Percentiles rank a stretch among this genome's conserved stretches.
These are phyloP conservation scores for Chydorus sphaericus DNA, from an alignment of 2,888 invertebrate genomes.

Conservation along the genomic window DNA sequence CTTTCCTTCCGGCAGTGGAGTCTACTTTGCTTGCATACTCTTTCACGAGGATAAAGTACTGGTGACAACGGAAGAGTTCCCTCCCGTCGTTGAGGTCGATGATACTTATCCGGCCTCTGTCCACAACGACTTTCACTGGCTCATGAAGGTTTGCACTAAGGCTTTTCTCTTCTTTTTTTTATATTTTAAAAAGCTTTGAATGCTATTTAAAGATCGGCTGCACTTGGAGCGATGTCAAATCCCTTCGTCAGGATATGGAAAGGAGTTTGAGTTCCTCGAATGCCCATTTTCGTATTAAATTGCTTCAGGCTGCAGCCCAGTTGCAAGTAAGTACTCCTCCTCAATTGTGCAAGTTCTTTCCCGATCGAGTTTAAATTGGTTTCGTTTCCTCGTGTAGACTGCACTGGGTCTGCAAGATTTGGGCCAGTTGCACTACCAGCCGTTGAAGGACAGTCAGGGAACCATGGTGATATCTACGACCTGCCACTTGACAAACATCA, in stretches of 20 bases:
- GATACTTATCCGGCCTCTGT: constrained; percentile 86
- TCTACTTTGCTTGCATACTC: constrained; percentile 80
- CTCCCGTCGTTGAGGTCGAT: constrained; percentile 93
- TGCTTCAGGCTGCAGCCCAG: constrained; percentile 79
- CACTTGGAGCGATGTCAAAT: constrained; percentile 92
- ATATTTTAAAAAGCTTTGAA: not conserved
- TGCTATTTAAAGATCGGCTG: constrained; percentile 57
- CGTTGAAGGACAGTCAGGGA: constrained; percentile 71
- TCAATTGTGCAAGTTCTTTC: not conserved
- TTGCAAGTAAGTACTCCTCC: constrained; percentile 44
- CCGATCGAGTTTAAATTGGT: too few species aligned
- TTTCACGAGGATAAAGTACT: constrained; percentile 92
- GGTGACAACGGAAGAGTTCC: constrained; percentile 90
- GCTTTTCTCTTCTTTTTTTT: not conserved
- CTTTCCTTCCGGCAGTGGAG: constrained; percentile 53
- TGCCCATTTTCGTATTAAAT: constrained; percentile 73
- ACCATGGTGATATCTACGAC: constrained; percentile 81
- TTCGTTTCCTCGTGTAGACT: constrained; percentile 40
- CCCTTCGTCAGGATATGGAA: constrained; percentile 83
- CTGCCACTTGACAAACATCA: constrained; percentile 61
- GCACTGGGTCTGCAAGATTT: constrained; percentile 82
- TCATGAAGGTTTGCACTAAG: constrained; percentile 54
- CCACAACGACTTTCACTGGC: constrained; percentile 90
- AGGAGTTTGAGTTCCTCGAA: constrained; percentile 79
- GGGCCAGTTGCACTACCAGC: constrained; percentile 85